Evolutionary conservation across 2,888 invertebrate species (phyloP).

Genomic region (Cecidostiba fungosa): DNA sequence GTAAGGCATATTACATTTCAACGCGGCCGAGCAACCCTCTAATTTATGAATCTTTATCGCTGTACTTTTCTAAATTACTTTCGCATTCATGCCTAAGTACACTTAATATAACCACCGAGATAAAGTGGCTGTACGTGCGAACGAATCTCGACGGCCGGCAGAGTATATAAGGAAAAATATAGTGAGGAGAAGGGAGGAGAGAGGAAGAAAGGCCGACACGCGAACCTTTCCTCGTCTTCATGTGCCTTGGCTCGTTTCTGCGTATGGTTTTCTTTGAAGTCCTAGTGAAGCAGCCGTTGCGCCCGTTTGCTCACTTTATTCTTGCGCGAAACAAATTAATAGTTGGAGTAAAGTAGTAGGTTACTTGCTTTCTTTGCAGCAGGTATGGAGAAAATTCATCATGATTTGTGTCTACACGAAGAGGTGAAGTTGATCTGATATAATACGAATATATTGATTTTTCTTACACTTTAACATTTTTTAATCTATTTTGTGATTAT

Average conservation of each 20-base stretch:
- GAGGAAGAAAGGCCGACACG: slow-evolving; percentile 22
- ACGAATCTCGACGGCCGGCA: slow-evolving; percentile 48
- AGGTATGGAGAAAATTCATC: neutral
- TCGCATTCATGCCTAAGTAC: slow-evolving; percentile 58
- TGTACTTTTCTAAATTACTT: slow-evolving; percentile 57
- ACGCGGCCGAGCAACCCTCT: slow-evolving; percentile 40
- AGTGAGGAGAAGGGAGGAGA: neutral
- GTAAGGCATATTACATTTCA: slow-evolving; percentile 43
- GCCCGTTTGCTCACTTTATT: neutral
- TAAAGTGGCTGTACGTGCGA: slow-evolving; percentile 58
- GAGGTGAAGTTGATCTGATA: no score
- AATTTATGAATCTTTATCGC: slow-evolving; percentile 60
- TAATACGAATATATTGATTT: no score
- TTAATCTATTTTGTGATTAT: no score
- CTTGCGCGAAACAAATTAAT: neutral
- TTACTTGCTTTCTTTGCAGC: neutral
- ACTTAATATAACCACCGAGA: slow-evolving; percentile 54
- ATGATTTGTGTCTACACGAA: no score
- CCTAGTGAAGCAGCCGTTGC: neutral
- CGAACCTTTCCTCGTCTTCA: slow-evolving; percentile 40
- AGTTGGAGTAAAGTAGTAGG: neutral
- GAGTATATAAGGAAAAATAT: slow-evolving; percentile 7
- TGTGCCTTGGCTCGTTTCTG: neutral
- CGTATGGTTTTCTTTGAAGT: slow-evolving; percentile 31
- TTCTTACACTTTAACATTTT: no score